phyloP scores from a whole-genome alignment of 1,140 invertebrate genomes.

The Mizuhopecten yessoensis region DNA sequence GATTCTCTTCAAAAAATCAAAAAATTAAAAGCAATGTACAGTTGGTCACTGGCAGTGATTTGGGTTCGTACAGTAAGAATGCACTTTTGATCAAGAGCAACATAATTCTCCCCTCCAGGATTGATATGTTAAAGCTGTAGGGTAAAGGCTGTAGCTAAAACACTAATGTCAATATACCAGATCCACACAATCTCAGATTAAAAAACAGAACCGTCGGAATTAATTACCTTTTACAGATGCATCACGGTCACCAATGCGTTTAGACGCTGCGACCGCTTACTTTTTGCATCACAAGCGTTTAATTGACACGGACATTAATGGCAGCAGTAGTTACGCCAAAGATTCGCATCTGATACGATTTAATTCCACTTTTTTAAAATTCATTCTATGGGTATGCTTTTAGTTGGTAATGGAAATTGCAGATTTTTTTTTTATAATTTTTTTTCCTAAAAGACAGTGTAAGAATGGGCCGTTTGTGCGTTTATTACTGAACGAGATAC shows the following conservation, averaged over 20 bases:
- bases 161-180: background rate
- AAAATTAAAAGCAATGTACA: too few species aligned
- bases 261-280: slow-evolving; percentile 26
- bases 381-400: background rate
- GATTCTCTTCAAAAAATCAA: too few species aligned
- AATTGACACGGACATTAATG: slow-evolving; percentile 8
- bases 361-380: background rate
- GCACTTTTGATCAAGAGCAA: too few species aligned
- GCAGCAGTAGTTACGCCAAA: background rate
- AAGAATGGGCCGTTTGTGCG: background rate
- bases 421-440: background rate
- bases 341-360: background rate
- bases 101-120: background rate
- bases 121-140: background rate
- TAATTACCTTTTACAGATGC: background rate
- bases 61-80: too few species aligned
- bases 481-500: background rate
- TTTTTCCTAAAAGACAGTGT: background rate
- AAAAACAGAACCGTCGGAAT: background rate
- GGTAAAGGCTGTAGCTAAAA: background rate
- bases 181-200: background rate
- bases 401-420: background rate
- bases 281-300: background rate
- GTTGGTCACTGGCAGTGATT: too few species aligned
- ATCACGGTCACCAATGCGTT: background rate